Evolutionary conservation across 2,113 vertebrate genomes (phyloP).

Genomic region (Leptocoma aspasia): DNA sequence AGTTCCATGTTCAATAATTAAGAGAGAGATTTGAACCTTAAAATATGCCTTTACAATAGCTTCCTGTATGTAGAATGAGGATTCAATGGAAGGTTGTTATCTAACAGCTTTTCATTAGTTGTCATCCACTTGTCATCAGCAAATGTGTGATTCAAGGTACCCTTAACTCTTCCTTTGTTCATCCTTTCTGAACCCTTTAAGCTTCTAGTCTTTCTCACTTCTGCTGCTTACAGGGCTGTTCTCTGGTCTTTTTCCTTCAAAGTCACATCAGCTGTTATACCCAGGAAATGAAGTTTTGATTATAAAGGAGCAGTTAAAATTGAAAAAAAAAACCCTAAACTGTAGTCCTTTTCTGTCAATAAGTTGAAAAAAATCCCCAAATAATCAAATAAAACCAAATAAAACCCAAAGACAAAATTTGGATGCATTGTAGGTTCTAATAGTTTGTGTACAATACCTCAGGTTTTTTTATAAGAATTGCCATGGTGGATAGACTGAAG

Average conservation of each 20-base stretch:
- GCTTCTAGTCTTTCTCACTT: not conserved
- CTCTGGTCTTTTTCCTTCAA: not conserved
- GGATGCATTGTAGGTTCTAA: not conserved
- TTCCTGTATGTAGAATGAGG: not conserved
- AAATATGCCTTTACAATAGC: not conserved
- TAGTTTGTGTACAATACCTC: not conserved
- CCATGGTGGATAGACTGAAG: not conserved
- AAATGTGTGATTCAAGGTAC: not conserved
- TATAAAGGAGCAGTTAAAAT: not conserved
- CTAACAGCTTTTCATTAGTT: constrained; percentile 17
- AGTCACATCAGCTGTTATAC: not conserved
- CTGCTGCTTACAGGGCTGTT: not conserved
- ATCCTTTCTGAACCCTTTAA: not conserved
- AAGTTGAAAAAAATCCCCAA: not conserved
- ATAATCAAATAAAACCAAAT: not conserved
- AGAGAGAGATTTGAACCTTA: not conserved
- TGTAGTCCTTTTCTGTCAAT: not conserved
- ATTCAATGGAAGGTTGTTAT: not conserved
- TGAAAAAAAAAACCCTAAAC: not conserved
- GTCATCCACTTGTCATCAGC: not conserved
- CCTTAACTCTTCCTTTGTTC: not conserved
- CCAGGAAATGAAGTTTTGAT: not conserved
- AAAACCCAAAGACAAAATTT: not conserved
- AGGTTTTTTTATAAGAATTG: not conserved
- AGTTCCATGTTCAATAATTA: not conserved